phyloP scores from a whole-genome alignment of 1,140 invertebrate species.

The Tribolium castaneum region DNA sequence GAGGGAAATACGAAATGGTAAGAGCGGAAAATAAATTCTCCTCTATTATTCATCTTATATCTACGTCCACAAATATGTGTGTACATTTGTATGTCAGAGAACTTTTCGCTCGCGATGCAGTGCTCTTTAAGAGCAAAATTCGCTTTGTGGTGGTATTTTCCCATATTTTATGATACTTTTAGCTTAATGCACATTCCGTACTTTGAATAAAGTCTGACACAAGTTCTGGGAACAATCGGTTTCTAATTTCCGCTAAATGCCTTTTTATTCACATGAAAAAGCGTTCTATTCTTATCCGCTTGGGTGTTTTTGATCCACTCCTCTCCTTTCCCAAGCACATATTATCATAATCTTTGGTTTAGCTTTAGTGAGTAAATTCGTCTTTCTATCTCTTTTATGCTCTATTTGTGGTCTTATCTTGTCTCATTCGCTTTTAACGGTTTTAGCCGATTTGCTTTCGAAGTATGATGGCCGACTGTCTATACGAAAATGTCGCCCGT shows the following conservation, averaged over 20 bases:
- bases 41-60: background rate
- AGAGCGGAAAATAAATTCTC: background rate
- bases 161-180: background rate
- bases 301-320: background rate
- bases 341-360: slow-evolving; percentile 31
- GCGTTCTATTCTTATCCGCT: background rate
- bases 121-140: background rate
- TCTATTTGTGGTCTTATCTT: slow-evolving; percentile 21
- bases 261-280: background rate
- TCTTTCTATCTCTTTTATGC: slow-evolving; percentile 32
- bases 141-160: background rate
- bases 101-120: background rate
- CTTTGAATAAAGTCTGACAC: too few species aligned
- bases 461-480: background rate
- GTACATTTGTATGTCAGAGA: background rate
- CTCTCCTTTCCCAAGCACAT: background rate
- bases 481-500: too few species aligned
- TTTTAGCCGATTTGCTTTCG: background rate
- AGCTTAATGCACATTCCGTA: background rate
- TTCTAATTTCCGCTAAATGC: background rate
- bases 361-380: slow-evolving; percentile 23
- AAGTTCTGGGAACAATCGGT: background rate
- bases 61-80: background rate
- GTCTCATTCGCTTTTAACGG: slow-evolving; percentile 8
- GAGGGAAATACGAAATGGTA: background rate